phyloP scores from a whole-genome alignment of 2,888 invertebrate genomes.

The Acrobasis repandana region DNA sequence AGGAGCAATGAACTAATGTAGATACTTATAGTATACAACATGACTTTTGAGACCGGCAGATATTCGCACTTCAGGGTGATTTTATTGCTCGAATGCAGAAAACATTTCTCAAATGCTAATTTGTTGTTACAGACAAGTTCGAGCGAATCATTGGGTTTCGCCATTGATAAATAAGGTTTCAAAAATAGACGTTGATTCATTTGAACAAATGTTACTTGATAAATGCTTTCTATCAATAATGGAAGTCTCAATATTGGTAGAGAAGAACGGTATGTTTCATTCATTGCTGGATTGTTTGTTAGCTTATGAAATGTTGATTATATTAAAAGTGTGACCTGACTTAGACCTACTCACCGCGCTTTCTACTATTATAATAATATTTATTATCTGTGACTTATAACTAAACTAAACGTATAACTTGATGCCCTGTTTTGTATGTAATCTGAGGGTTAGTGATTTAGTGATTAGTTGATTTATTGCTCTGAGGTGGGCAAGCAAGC shows the following conservation, averaged over 20 bases:
- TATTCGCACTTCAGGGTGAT: neutral
- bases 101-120: neutral
- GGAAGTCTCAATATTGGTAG: neutral
- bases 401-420: no score
- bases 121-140: neutral
- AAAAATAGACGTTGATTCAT: neutral
- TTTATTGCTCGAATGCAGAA: neutral
- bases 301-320: neutral
- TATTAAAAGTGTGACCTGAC: neutral
- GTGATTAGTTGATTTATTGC: no score
- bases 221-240: neutral
- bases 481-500: no score
- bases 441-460: no score
- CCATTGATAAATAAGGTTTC: neutral
- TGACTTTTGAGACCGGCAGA: neutral
- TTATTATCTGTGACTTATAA: no score
- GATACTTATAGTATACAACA: neutral
- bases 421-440: no score
- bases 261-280: neutral
- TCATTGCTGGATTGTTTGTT: neutral
- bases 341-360: no score
- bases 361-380: no score
- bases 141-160: neutral
- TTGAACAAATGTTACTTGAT: neutral
- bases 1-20: slow-evolving; percentile 7